A percentile compares a stretch with the other conserved stretches of the same genome.
Conservation (phyloP, 23 tunicate species). For the Oikopleura dioica region DNA sequence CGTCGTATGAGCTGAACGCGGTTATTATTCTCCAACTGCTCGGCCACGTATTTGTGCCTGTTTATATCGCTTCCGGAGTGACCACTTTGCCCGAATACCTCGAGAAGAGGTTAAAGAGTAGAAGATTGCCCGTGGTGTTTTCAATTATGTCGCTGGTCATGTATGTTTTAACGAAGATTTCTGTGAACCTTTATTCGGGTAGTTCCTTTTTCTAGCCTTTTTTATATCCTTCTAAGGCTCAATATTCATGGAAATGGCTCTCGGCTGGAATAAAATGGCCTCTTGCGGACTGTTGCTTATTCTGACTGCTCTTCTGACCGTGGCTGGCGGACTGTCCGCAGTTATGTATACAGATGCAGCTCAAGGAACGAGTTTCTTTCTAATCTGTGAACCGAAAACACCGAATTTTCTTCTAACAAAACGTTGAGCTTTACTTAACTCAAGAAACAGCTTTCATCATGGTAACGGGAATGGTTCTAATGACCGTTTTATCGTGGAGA, state of each 20-base stretch:
- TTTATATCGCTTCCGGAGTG: constrained; percentile 56
- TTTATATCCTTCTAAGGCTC: constrained; percentile 15
- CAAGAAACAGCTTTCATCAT: too few relatives aligned
- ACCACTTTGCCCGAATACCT: constrained; percentile 68
- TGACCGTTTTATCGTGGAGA: too few relatives aligned
- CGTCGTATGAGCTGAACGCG: constrained; percentile 18
- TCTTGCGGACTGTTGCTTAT: constrained; percentile 51
- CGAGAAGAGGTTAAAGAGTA: constrained; percentile 44
- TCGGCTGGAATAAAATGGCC: constrained; percentile 32
- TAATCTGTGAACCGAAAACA: too few relatives aligned
- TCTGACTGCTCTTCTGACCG: constrained; percentile 44
- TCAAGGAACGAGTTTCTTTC: too few relatives aligned
- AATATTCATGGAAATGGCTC: constrained; percentile 46
- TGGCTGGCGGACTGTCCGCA: constrained; percentile 53
- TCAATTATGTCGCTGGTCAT: constrained; percentile 44
- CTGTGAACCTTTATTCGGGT: constrained; percentile 64
- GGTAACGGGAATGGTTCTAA: too few relatives aligned
- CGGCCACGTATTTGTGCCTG: constrained; percentile 36
- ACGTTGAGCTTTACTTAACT: too few relatives aligned
- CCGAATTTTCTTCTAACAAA: too few relatives aligned
- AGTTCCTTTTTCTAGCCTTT: background rate
- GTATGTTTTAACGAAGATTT: constrained; percentile 64
- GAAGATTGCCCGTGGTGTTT: constrained; percentile 35
- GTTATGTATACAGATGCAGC: constrained; percentile 75
- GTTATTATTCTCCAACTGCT: constrained; percentile 37